These are phyloP conservation scores for Choreutis nemorana DNA, from an alignment of 2,888 invertebrate species.

Conservation along the genomic window DNA sequence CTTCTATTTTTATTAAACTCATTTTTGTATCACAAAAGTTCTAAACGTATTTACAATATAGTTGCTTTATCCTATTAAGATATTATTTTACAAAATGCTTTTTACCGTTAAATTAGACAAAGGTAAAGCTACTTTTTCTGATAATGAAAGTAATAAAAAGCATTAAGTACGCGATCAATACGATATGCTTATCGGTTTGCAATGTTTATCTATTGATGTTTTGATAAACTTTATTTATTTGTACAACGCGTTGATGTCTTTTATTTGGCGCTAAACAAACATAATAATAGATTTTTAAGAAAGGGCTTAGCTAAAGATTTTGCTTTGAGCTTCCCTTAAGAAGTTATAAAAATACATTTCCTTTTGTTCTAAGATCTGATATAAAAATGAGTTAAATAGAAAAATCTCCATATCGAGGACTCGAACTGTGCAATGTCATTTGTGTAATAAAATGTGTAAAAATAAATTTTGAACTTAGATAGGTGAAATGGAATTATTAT, in stretches of 20 bases:
- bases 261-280: conserved; percentile 22
- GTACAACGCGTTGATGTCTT: conserved; percentile 56
- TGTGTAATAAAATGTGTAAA: conserved; percentile 54
- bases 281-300: no score
- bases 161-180: conserved; percentile 48
- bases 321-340: no score
- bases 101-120: no score
- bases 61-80: conserved; percentile 1
- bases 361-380: no score
- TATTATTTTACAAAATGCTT: conserved; percentile 8
- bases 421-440: conserved; percentile 56
- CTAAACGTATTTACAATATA: neutral
- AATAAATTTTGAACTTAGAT: conserved; percentile 41
- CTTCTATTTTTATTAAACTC: conserved; percentile 30
- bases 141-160: conserved; percentile 22
- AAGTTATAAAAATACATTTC: no score
- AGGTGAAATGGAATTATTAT: conserved; percentile 56
- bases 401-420: conserved; percentile 54
- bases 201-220: conserved; percentile 32
- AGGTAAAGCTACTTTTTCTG: no score
- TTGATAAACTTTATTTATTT: conserved; percentile 33
- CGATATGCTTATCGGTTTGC: conserved; percentile 29
- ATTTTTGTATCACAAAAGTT: conserved; percentile 33
- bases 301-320: no score
- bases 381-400: no score